Percentiles rank a stretch among this genome's conserved stretches.
Conservation (phyloP, 2,797 vertebrate species). For the Hapalemur alaotrensis region DNA sequence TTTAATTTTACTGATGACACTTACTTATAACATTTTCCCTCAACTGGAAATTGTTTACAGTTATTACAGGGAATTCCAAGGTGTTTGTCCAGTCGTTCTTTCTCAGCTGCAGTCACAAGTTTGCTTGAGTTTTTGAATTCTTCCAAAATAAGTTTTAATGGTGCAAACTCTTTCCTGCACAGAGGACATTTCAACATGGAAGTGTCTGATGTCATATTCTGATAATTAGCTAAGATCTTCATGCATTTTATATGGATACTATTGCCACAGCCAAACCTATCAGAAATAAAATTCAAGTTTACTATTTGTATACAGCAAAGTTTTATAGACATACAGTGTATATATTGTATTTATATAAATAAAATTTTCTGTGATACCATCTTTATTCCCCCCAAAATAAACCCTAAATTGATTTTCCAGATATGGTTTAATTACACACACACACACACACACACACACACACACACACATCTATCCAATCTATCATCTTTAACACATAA, state of each 20-base stretch:
- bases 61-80: constrained; percentile 85
- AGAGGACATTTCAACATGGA: constrained; percentile 85
- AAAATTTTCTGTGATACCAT: background rate
- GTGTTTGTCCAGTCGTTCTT: constrained; percentile 82
- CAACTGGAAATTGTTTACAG: constrained; percentile 82
- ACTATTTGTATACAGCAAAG: background rate
- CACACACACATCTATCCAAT: background rate
- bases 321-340: background rate
- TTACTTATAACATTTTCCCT: constrained; percentile 86
- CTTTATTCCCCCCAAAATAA: background rate
- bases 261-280: constrained; percentile 87
- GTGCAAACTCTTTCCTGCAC: constrained; percentile 83
- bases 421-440: background rate
- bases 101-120: constrained; percentile 82
- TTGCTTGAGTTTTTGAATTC: constrained; percentile 83
- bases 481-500: background rate
- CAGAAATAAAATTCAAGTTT: constrained; percentile 23
- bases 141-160: constrained; percentile 79
- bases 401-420: background rate
- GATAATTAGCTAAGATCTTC: constrained; percentile 85
- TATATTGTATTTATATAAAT: background rate
- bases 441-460: background rate
- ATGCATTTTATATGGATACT: constrained; percentile 87
- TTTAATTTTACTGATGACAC: constrained; percentile 17
- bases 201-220: constrained; percentile 61